These are phyloP conservation scores for Axea sp. DNA, from an alignment of 2,888 invertebrate species.

Conservation along the genomic window DNA sequence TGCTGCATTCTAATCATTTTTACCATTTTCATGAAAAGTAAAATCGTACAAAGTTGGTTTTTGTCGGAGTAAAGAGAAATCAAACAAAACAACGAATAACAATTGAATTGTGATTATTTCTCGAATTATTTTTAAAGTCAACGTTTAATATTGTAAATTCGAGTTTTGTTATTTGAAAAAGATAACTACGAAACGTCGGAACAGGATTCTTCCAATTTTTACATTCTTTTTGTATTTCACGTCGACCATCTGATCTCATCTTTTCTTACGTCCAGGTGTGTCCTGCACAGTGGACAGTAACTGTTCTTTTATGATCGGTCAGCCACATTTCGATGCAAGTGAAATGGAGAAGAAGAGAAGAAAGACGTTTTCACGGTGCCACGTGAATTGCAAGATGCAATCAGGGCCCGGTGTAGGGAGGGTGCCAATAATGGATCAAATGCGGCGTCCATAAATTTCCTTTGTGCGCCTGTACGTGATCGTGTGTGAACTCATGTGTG, in stretches of 20 bases:
- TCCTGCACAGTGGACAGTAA: conserved; percentile 23
- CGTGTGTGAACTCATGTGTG: conserved; percentile 17
- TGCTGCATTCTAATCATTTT: too few species aligned
- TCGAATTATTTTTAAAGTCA: too few species aligned
- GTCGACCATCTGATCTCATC: conserved; percentile 35
- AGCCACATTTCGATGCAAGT: conserved; percentile 37
- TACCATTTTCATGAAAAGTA: too few species aligned
- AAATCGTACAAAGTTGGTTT: too few species aligned
- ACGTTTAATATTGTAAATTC: too few species aligned
- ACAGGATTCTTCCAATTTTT: background rate
- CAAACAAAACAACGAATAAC: too few species aligned
- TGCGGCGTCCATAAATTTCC: conserved; percentile 44
- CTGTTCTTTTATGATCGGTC: conserved; percentile 57
- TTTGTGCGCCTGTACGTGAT: conserved; percentile 12
- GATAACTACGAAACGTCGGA: too few species aligned
- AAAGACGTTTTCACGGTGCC: conserved; percentile 34
- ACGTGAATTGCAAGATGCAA: conserved; percentile 43
- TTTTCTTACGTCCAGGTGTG: conserved; percentile 53
- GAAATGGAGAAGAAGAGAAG: conserved; percentile 9
- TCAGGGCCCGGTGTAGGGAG: conserved; percentile 16
- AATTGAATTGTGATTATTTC: too few species aligned
- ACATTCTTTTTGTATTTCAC: background rate
- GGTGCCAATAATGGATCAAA: conserved; percentile 51
- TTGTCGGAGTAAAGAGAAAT: too few species aligned
- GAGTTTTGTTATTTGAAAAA: too few species aligned